Evolutionary conservation across 2,888 invertebrate species (phyloP).

Genomic region (Macrophya alboannulata): DNA sequence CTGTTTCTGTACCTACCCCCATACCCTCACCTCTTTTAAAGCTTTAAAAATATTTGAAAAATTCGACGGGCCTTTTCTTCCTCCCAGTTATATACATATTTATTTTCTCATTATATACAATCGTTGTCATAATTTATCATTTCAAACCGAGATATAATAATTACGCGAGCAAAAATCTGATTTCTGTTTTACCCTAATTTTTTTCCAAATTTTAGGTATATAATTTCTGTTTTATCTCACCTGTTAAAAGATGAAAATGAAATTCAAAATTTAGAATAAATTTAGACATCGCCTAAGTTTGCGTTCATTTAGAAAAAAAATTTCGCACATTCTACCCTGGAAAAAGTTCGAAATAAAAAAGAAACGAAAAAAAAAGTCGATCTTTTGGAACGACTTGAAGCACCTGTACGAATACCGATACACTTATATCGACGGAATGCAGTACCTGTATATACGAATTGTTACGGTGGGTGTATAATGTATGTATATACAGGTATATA

Average conservation of each 20-base stretch:
- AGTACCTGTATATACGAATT: background rate
- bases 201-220: too few relatives aligned
- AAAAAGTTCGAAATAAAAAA: too few relatives aligned
- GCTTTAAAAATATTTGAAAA: conserved; percentile 8
- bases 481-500: conserved; percentile 51
- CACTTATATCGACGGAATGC: background rate
- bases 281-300: background rate
- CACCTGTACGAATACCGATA: conserved; percentile 18
- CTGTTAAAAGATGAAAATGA: background rate
- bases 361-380: background rate
- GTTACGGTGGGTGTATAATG: conserved; percentile 61
- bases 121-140: too few relatives aligned
- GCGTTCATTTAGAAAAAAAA: background rate
- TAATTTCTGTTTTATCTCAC: background rate
- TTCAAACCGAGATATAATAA: too few relatives aligned
- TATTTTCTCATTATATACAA: too few relatives aligned
- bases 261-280: background rate
- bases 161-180: background rate
- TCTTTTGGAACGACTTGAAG: conserved; percentile 11
- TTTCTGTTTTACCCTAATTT: too few relatives aligned
- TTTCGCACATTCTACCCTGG: background rate
- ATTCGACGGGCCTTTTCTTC: background rate
- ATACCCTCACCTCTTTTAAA: background rate
- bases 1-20: background rate
- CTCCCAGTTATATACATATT: background rate